These are phyloP conservation scores for Colossoma macropomum DNA, from an alignment of 2,113 vertebrate species.

Conservation along the genomic window DNA sequence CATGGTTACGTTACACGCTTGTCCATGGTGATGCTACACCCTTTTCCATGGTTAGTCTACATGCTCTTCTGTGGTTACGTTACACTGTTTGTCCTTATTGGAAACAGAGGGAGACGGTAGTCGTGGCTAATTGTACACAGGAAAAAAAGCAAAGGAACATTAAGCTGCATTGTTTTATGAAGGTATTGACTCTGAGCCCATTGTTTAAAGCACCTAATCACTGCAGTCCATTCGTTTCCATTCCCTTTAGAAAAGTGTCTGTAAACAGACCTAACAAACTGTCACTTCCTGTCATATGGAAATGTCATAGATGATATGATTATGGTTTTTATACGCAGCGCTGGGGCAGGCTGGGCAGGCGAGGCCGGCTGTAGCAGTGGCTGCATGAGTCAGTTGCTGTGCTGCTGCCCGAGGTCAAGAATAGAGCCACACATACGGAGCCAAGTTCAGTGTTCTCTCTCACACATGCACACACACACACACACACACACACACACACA, in stretches of 20 bases:
- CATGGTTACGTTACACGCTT: too few species aligned
- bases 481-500: too few species aligned
- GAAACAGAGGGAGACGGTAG: background rate
- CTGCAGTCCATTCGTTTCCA: background rate
- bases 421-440: background rate
- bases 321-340: background rate
- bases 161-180: background rate
- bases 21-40: too few species aligned
- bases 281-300: background rate
- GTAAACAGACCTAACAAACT: background rate
- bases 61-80: too few species aligned
- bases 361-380: background rate
- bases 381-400: conserved; percentile 25
- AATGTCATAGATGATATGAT: conserved; percentile 14
- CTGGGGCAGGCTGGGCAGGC: background rate
- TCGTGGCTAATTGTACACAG: background rate
- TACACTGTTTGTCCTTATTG: background rate
- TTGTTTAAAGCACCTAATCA: conserved; percentile 2
- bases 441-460: background rate
- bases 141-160: background rate
- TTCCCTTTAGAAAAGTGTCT: background rate
- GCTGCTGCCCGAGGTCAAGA: conserved; percentile 9
- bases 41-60: too few species aligned
- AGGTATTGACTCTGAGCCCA: background rate
- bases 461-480: background rate